Percentiles rank a stretch among this genome's conserved stretches.
Evolutionary conservation across 2,888 invertebrate genomes (phyloP).

Genomic region (Drosophila leonis): DNA sequence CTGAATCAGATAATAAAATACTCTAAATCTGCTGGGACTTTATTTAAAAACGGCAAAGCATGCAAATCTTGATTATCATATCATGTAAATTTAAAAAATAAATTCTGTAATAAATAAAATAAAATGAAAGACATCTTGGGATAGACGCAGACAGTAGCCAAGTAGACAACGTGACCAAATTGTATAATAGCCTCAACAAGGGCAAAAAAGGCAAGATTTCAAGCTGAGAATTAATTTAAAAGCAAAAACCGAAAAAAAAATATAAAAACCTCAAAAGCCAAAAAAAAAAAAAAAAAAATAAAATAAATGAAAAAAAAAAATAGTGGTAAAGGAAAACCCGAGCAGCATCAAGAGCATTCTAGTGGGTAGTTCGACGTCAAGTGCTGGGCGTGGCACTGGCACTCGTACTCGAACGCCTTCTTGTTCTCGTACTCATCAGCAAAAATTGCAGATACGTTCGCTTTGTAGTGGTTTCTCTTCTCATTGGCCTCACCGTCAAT

Average conservation of each 20-base stretch:
- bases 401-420: not conserved
- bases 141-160: not conserved
- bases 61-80: conserved; percentile 1
- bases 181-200: not conserved
- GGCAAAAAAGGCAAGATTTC: not conserved
- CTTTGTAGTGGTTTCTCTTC: conserved; percentile 68
- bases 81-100: not conserved
- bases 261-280: conserved; percentile 12
- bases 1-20: not conserved
- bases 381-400: conserved; percentile 18
- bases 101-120: conserved; percentile 1
- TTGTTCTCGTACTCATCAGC: conserved; percentile 29
- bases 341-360: conserved; percentile 13
- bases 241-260: conserved; percentile 3
- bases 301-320: not conserved
- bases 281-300: not conserved
- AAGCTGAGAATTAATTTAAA: not conserved
- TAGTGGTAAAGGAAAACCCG: not conserved
- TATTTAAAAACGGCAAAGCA: not conserved
- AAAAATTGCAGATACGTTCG: conserved; percentile 42
- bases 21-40: not conserved
- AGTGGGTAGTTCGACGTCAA: conserved; percentile 14
- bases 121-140: not conserved
- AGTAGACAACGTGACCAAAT: conserved; percentile 3
- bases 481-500: conserved; percentile 51